phyloP scores from a whole-genome alignment of 2,113 vertebrate genomes.

The Capricornis sumatraensis region DNA sequence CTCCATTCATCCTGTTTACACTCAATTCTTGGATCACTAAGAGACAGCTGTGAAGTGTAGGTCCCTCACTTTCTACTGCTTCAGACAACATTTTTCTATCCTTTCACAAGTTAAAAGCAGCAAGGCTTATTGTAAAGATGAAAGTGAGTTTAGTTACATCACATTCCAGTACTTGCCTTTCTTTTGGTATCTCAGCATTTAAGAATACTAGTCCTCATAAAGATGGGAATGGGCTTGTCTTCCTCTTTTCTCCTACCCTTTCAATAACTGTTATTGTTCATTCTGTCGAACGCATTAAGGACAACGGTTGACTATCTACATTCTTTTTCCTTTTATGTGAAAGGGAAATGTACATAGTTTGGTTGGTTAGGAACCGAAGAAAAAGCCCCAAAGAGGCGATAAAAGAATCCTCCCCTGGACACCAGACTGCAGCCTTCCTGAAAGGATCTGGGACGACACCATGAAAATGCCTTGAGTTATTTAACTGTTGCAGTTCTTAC shows the following conservation, averaged over 20 bases:
- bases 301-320: not conserved
- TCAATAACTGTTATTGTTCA: not conserved
- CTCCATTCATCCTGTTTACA: not conserved
- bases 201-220: not conserved
- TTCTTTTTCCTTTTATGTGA: not conserved
- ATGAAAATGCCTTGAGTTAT: not conserved
- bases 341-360: not conserved
- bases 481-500: not conserved
- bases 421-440: not conserved
- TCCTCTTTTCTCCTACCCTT: not conserved
- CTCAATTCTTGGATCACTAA: not conserved
- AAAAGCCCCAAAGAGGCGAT: not conserved
- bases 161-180: not conserved
- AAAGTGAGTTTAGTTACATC: not conserved
- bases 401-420: not conserved
- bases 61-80: not conserved
- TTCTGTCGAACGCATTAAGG: not conserved
- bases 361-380: conserved; percentile 15
- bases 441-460: not conserved
- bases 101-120: not conserved
- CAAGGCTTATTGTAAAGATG: not conserved
- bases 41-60: not conserved
- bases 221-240: not conserved
- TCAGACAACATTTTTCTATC: not conserved
- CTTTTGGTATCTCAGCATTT: not conserved